Conservation (phyloP, 2,797 vertebrate genomes). For the Nasua narica region DNA sequence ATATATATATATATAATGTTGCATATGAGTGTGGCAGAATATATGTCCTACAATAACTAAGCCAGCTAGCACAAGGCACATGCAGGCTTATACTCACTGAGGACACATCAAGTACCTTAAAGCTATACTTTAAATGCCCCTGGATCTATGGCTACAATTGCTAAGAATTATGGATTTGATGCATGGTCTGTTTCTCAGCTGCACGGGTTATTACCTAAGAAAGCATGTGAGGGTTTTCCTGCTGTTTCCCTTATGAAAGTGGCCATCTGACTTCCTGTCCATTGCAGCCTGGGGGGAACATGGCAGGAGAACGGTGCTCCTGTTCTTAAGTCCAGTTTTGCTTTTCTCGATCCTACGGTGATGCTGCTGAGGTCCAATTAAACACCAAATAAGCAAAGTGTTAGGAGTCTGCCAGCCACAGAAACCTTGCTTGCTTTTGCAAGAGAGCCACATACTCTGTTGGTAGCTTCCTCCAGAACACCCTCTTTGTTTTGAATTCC, state of each 20-base stretch:
- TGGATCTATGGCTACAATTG: fast-evolving
- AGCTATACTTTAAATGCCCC: not conserved
- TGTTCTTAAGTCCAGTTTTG: no score
- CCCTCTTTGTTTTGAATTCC: not conserved
- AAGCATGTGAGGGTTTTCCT: not conserved
- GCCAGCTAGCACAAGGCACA: not conserved
- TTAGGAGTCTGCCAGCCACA: no score
- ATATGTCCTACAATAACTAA: not conserved
- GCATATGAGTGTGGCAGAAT: fast-evolving
- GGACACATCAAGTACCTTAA: not conserved
- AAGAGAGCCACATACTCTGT: fast-evolving
- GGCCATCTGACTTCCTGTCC: not conserved
- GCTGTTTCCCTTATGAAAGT: not conserved
- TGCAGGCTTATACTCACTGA: fast-evolving
- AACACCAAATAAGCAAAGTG: not conserved
- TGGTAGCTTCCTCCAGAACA: fast-evolving
- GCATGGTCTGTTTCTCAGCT: no score
- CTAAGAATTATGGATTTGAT: not conserved
- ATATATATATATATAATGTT: not conserved
- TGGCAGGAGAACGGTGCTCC: fast-evolving
- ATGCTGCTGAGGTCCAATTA: not conserved
- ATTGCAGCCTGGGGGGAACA: not conserved
- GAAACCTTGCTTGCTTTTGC: not conserved
- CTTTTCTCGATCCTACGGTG: not conserved
- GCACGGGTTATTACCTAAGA: not conserved